Conservation (phyloP, 2,113 vertebrate genomes). For the Carettochelys insculpta region DNA sequence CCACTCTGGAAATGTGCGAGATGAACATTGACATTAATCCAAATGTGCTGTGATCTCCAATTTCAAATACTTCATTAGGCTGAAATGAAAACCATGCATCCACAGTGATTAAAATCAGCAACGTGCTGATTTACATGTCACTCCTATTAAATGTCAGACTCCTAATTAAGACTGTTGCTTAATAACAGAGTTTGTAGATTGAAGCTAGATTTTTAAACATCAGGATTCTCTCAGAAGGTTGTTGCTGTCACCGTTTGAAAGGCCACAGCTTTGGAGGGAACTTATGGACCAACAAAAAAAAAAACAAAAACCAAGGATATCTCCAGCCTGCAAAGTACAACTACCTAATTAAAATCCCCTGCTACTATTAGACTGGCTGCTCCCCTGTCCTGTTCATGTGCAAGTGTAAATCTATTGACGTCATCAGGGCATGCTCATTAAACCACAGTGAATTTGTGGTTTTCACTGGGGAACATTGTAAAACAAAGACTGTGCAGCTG, state of each 20-base stretch:
- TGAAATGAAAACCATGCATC: not conserved
- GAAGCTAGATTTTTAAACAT: constrained; percentile 6
- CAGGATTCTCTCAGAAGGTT: not conserved
- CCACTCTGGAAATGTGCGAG: constrained; percentile 27
- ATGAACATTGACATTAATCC: constrained; percentile 15
- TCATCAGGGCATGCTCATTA: not conserved
- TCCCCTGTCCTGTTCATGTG: not conserved
- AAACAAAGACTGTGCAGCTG: not conserved
- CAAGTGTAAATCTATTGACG: not conserved
- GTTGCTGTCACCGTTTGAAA: constrained; percentile 3
- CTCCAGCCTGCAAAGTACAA: not conserved
- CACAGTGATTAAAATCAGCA: constrained; percentile 18
- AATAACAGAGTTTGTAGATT: not conserved
- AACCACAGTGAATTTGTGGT: not conserved
- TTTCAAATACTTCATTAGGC: constrained; percentile 10
- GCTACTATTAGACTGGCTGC: not conserved
- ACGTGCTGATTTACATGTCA: constrained; percentile 10
- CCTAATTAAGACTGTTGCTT: constrained; percentile 14
- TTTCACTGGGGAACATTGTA: not conserved
- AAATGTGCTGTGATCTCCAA: not conserved
- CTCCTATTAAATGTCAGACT: constrained; percentile 15
- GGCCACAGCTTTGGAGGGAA: not conserved
- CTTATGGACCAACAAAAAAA: not conserved
- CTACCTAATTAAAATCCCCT: not conserved
- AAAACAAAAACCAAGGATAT: not conserved